Evolutionary conservation across 2,797 vertebrate genomes (phyloP).

Genomic region (Naso thynnoides): DNA sequence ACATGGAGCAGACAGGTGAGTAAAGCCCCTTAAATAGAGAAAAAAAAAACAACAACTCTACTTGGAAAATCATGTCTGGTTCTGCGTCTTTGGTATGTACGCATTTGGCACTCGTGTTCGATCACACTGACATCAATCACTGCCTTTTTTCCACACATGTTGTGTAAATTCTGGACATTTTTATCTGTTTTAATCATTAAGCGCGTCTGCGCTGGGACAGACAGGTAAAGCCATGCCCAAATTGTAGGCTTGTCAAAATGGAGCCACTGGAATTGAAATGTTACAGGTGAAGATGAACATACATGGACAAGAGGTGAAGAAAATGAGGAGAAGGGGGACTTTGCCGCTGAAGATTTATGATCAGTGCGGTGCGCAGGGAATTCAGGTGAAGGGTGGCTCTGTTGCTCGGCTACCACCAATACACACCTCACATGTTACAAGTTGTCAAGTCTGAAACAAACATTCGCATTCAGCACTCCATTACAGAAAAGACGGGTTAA

Average conservation of each 20-base stretch:
- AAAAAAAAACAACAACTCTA: neutral
- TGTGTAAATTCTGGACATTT: constrained; percentile 38
- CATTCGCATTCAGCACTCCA: constrained; percentile 40
- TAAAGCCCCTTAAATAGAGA: constrained; percentile 31
- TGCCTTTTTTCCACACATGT: constrained; percentile 3
- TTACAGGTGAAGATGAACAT: constrained; percentile 29
- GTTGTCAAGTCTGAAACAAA: constrained; percentile 53
- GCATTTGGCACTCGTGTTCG: constrained; percentile 18
- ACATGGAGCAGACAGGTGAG: constrained; percentile 76
- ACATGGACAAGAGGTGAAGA: constrained; percentile 18
- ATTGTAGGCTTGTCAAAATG: constrained; percentile 44
- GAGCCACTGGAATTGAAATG: constrained; percentile 47
- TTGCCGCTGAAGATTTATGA: constrained; percentile 59
- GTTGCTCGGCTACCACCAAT: constrained; percentile 48
- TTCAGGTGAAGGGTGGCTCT: constrained; percentile 62
- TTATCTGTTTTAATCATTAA: constrained; percentile 59
- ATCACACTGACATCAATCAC: constrained; percentile 28
- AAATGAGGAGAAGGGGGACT: neutral
- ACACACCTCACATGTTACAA: constrained; percentile 42
- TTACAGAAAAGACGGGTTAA: constrained; percentile 54
- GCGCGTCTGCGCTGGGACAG: constrained; percentile 15
- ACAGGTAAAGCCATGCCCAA: constrained; percentile 40
- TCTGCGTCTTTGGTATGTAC: constrained; percentile 37
- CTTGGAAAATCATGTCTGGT: constrained; percentile 50
- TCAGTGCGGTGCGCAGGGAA: constrained; percentile 39